Conservation (phyloP, 1,140 invertebrate genomes). For the Diploscapter pachys region DNA sequence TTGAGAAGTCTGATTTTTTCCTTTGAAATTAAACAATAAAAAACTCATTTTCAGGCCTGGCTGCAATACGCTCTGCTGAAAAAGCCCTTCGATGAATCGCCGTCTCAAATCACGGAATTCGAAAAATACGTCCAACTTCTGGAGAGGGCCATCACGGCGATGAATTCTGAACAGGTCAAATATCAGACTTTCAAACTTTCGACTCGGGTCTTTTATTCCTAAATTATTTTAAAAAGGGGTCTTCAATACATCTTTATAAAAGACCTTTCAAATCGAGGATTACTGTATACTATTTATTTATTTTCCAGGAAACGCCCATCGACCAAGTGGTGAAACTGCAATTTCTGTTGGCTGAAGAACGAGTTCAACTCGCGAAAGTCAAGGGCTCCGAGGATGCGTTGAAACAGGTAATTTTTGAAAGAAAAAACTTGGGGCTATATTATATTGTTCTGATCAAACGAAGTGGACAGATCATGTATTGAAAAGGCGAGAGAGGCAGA, state of each 20-base stretch:
- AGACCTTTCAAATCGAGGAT: too few relatives aligned
- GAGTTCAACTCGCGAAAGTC: slow-evolving; percentile 6
- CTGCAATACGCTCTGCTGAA: slow-evolving; percentile 17
- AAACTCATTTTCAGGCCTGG: slow-evolving; percentile 1
- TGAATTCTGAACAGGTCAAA: neutral
- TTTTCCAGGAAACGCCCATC: neutral
- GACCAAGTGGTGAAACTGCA: slow-evolving; percentile 3
- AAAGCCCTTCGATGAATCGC: neutral
- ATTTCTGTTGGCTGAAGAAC: slow-evolving; percentile 6
- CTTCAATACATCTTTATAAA: too few relatives aligned
- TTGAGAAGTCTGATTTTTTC: too few relatives aligned
- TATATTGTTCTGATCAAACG: neutral
- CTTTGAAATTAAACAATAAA: too few relatives aligned
- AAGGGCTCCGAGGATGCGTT: slow-evolving; percentile 18
- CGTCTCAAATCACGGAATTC: slow-evolving; percentile 12
- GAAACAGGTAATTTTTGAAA: slow-evolving; percentile 9
- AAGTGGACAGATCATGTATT: too few relatives aligned
- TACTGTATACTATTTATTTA: too few relatives aligned
- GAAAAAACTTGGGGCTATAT: neutral
- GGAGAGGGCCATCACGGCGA: slow-evolving; percentile 15
- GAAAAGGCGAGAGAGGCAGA: too few relatives aligned
- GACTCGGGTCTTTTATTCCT: neutral
- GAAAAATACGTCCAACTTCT: slow-evolving; percentile 24
- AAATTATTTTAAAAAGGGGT: too few relatives aligned
- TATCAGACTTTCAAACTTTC: neutral